Base-by-base conservation (phyloP, 2,797 vertebrate genomes). In the Heterohyrax brucei region DNA sequence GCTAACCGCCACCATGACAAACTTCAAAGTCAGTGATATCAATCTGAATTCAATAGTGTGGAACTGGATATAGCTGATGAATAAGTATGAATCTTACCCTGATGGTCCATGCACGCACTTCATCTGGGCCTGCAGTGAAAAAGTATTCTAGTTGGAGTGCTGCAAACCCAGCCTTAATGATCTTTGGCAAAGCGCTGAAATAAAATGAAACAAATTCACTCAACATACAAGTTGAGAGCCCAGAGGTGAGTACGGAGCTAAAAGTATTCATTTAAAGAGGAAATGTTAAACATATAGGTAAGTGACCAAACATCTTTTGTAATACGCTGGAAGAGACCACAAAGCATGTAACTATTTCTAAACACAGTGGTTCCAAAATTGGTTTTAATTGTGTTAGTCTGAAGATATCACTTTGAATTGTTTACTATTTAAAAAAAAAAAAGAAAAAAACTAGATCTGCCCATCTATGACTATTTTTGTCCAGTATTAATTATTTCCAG, bases 51-150 rank as follows among this genome's bases (percentile, higher is more conserved):
- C 99, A 99, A 99, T 99, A 99, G 99, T 99, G 99, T 99, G 99
- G 99, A 99, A 99, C 98, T 98, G 98, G 98, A 98, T 98, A 98
- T 97, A 98, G 98, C 98, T 99, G 98, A 99, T 98, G 98, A 99
- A 98, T 98, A 98, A 98, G 98, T 98, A 98, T 98, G 98, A 98
- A 98, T 99, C 99, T 99, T 99, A 99, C 99, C 99, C 99, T 99
- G 98, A 99, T 97, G 98, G 99, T 99, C 99, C 99, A 99, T 28
- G 99, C 99, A 98, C 99, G 99, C 98, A 99, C 99, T 99, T 99
- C 99, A 97, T 99, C 99, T 97, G 99, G 99, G 98, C 99, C 99
- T 78, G 99, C 99, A 95, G 99, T 99, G 99, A 99, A 99, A 99
- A 99, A 99, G 98, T 99, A 99, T 98, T 99, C 99, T 98, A 99